A percentile compares a stretch with the other conserved stretches of the same genome.
Evolutionary conservation across 1,140 invertebrate genomes (phyloP).

Genomic region (Sarcophaga bullata): DNA sequence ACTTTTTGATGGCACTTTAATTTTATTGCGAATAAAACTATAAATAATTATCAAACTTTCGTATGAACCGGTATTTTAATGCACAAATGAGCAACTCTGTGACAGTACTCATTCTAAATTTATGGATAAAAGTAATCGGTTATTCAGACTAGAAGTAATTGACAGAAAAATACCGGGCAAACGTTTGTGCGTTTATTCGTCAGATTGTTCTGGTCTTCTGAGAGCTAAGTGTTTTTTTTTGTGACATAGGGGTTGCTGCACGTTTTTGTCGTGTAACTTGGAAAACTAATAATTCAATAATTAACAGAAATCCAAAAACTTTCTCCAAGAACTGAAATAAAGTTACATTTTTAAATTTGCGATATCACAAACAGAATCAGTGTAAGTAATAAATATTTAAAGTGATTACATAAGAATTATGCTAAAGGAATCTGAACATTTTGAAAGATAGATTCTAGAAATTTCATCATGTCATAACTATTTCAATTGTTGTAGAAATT

Average conservation of each 20-base stretch:
- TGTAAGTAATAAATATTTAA: neutral
- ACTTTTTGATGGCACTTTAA: too few species aligned
- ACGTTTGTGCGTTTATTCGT: neutral
- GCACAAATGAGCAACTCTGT: neutral
- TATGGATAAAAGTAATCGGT: neutral
- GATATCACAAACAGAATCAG: neutral
- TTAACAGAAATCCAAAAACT: neutral
- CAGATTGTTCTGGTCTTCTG: conserved; percentile 25
- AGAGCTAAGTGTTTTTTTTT: neutral
- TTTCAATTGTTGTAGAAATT: neutral
- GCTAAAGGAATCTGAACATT: neutral
- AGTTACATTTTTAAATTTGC: neutral
- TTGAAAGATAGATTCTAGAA: conserved; percentile 2
- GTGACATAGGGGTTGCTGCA: neutral
- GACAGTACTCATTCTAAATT: neutral
- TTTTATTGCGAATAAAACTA: too few species aligned
- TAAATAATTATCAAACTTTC: too few species aligned
- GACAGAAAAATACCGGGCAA: conserved; percentile 15
- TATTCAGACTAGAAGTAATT: neutral
- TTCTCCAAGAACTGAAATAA: neutral
- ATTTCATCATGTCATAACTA: conserved; percentile 20
- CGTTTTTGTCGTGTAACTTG: conserved; percentile 5
- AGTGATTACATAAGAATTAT: neutral
- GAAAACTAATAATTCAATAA: neutral
- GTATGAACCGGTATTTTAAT: too few species aligned